Percentiles rank a stretch among this genome's conserved stretches.
These are phyloP conservation scores for Penaeus indicus DNA, from an alignment of 1,140 invertebrate genomes.

Conservation along the genomic window DNA sequence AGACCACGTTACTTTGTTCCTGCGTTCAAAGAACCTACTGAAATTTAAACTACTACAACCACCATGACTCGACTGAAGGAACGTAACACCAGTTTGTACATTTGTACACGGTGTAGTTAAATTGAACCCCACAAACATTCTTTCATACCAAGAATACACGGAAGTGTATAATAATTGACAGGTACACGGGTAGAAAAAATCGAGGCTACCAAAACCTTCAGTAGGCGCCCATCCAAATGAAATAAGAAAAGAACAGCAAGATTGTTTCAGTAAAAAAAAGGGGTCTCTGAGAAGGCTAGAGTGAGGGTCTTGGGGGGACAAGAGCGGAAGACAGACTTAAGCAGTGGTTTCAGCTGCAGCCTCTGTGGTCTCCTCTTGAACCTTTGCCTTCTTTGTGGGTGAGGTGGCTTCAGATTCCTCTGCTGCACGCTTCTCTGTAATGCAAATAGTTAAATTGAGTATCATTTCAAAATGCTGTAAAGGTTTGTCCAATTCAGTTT, in stretches of 20 bases:
- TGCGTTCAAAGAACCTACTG: background rate
- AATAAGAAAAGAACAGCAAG: slow-evolving; percentile 29
- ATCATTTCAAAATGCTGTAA: too few relatives aligned
- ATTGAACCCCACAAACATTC: slow-evolving; percentile 37
- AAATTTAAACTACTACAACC: slow-evolving; percentile 24
- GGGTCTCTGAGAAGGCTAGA: slow-evolving; percentile 8
- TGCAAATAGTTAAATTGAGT: too few relatives aligned
- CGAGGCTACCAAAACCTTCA: slow-evolving; percentile 18
- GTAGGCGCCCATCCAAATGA: background rate
- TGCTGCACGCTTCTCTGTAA: slow-evolving; percentile 44
- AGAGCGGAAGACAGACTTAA: slow-evolving; percentile 19
- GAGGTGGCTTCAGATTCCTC: slow-evolving; percentile 40
- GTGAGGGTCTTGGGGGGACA: background rate
- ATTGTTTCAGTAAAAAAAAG: slow-evolving; percentile 8
- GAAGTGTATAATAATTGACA: slow-evolving; percentile 7
- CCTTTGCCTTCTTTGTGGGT: slow-evolving; percentile 52
- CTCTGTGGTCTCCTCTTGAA: slow-evolving; percentile 40
- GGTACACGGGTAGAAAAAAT: slow-evolving; percentile 35
- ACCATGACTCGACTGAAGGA: slow-evolving; percentile 35
- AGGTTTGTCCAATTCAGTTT: too few relatives aligned
- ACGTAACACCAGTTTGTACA: slow-evolving; percentile 36
- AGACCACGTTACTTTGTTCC: slow-evolving; percentile 18
- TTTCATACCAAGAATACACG: slow-evolving; percentile 34
- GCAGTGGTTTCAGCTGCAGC: slow-evolving; percentile 42
- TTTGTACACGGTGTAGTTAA: slow-evolving; percentile 47